Conservation (phyloP, 2,113 vertebrate genomes). For the Actenoides lindsayi region DNA sequence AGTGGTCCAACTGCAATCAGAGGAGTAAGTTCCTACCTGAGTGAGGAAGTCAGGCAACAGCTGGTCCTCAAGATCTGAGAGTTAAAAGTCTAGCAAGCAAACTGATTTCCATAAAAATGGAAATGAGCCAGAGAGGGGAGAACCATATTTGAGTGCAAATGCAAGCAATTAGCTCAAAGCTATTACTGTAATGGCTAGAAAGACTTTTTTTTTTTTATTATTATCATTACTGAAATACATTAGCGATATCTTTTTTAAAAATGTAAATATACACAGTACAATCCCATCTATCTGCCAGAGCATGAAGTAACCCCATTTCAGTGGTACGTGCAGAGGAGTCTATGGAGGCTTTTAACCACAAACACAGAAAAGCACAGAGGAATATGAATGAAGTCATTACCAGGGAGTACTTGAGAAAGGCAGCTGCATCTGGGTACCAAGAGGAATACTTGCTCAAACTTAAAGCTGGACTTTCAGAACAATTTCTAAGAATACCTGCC, state of each 20-base stretch:
- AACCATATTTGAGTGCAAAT: constrained; percentile 44
- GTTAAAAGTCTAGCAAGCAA: constrained; percentile 30
- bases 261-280: constrained; percentile 49
- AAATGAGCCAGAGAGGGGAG: constrained; percentile 44
- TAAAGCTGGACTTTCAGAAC: neutral
- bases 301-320: constrained; percentile 24
- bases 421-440: neutral
- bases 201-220: neutral
- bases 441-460: neutral
- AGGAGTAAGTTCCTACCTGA: neutral
- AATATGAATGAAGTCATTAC: constrained; percentile 1
- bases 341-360: neutral
- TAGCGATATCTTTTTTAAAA: constrained; percentile 31
- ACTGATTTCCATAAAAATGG: constrained; percentile 64
- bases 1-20: neutral
- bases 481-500: neutral
- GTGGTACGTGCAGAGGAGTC: neutral
- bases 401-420: neutral
- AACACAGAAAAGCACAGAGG: neutral
- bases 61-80: constrained; percentile 21
- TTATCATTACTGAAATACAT: constrained; percentile 55
- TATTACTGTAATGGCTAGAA: constrained; percentile 59
- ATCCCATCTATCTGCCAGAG: neutral
- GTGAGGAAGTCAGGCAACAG: constrained; percentile 27
- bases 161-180: constrained; percentile 60